Base-by-base conservation (phyloP, 2,888 invertebrate genomes). In the Ecliptopera silaceata region DNA sequence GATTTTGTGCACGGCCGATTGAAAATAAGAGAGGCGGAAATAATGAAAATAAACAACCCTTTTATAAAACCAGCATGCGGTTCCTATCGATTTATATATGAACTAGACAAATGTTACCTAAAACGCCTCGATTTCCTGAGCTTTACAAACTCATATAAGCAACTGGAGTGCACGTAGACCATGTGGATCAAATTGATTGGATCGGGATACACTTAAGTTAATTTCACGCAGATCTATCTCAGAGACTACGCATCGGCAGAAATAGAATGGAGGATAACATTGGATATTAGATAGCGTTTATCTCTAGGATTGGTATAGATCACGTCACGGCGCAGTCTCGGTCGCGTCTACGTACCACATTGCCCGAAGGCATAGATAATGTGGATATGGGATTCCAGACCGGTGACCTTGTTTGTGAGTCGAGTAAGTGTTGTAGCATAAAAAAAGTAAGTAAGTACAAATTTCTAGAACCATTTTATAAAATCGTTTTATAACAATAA, bases 291-390 rank as follows among this genome's bases (percentile, higher is more conserved):
- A 76, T 81, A 73, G n/a, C n/a, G 75, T 72, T 68, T 77, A 75
- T 75, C 75, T 74, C 73, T 75, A 68, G 66, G 71, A 74, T 74
- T 77, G 64, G 70, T 75, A 70, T 68, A 69, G 65, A 70, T 71
- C 68, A 71, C 70, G 66, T 57, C 52, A 52, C 49, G 51, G 45
- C 46, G 54, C 72, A 69, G 80, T 83, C 82, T 83, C 76, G 75
- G 68, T 72, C 67, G 67, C 69, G 82, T 83, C 84, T 85, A 76
- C 71, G 69, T 67, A 68, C 65, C 68, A 69, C 61, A 65, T 41
- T 65, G 69, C 71, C 77, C 72, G 71, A 67, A 75, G 69, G 70
- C 65, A 68, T 67, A 63, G 67, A 68, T 72, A 70, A 72, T 66
- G 68, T 67, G 63, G 68, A 68, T 72, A 70, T 72, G 63, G 63